phyloP scores from a whole-genome alignment of 2,797 vertebrate genomes.

The Sciaenops ocellatus region DNA sequence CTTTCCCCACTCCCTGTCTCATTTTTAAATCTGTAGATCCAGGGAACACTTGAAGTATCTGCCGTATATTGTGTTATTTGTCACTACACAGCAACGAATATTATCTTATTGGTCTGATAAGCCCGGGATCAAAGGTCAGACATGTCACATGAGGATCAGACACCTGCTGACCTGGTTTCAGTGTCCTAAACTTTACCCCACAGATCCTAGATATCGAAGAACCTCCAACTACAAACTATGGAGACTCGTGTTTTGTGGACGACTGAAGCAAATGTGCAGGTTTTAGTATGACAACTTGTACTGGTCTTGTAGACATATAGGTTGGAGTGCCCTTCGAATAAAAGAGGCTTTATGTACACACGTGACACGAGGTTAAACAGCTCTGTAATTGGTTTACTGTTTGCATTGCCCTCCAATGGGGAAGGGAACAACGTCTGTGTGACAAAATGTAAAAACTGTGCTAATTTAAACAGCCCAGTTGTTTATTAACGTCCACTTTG shows the following conservation, averaged over 20 bases:
- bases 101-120: not conserved
- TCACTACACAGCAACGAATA: not conserved
- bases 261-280: not conserved
- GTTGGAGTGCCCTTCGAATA: slow-evolving; percentile 36
- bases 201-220: not conserved
- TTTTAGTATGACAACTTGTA: not conserved
- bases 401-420: slow-evolving; percentile 14
- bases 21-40: too few relatives aligned
- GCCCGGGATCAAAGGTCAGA: not conserved
- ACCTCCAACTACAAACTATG: too few relatives aligned
- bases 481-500: not conserved
- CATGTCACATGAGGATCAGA: not conserved
- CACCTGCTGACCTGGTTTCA: slow-evolving; percentile 7
- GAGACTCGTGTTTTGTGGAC: too few relatives aligned
- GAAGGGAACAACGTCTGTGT: not conserved
- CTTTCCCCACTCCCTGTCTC: too few relatives aligned
- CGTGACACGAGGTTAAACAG: slow-evolving; percentile 66
- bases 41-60: not conserved
- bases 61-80: not conserved
- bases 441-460: not conserved
- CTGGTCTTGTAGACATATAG: slow-evolving; percentile 5
- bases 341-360: slow-evolving; percentile 67
- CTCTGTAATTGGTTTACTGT: slow-evolving; percentile 73
- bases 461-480: too few relatives aligned
- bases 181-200: not conserved